Conservation (phyloP, 2,797 vertebrate species). For the Periophthalmus magnuspinnatus region DNA sequence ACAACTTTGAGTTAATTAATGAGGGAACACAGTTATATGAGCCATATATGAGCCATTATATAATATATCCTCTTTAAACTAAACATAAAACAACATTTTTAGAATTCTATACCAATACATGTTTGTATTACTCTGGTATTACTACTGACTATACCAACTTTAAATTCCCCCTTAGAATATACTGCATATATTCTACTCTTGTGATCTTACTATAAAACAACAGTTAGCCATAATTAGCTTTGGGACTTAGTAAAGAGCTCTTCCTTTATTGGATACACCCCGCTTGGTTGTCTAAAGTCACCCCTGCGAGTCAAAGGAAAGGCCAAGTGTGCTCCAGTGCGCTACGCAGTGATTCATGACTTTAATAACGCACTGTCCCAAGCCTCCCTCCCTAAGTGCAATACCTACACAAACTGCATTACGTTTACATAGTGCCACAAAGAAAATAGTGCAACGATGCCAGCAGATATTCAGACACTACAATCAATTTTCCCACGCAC, state of each 20-base stretch:
- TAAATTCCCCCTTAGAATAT: background rate
- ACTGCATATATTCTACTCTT: background rate
- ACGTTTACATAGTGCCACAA: background rate
- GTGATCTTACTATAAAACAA: background rate
- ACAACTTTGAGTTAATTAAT: too few species aligned
- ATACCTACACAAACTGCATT: background rate
- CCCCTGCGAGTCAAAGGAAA: background rate
- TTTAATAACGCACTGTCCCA: conserved; percentile 35
- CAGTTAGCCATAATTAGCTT: background rate
- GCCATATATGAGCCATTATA: too few species aligned
- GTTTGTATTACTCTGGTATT: background rate
- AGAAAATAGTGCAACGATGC: background rate
- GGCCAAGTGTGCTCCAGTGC: background rate
- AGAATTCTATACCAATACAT: background rate
- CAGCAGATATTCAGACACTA: background rate
- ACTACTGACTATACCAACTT: background rate
- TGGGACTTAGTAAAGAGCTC: background rate
- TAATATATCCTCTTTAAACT: too few species aligned
- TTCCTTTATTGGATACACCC: background rate
- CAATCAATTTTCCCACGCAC: background rate
- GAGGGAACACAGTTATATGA: too few species aligned
- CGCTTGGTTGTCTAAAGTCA: background rate
- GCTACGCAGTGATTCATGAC: conserved; percentile 24
- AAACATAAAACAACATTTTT: too few species aligned
- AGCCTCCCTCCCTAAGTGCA: background rate